These are phyloP conservation scores for Neodiprion fabricii DNA, from an alignment of 1,140 invertebrate species.

Conservation along the genomic window DNA sequence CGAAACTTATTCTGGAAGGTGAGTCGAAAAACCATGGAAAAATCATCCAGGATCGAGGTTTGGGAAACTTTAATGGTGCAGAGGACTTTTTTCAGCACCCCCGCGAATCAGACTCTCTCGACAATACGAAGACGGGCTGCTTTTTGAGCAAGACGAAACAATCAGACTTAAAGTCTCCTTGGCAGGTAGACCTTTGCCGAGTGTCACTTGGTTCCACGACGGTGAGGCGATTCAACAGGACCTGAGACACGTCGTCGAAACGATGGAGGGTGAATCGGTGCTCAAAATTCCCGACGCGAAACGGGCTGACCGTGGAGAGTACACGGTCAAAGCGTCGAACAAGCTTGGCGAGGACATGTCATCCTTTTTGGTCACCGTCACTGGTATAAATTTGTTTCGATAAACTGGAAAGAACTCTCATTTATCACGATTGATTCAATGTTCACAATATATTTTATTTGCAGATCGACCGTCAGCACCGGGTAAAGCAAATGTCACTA, in stretches of 20 bases:
- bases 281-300: constrained; percentile 77
- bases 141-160: constrained; percentile 88
- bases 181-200: constrained; percentile 84
- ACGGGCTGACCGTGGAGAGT: constrained; percentile 84
- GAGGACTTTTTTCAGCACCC: constrained; percentile 65
- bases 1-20: constrained; percentile 76
- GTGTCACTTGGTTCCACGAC: constrained; percentile 86
- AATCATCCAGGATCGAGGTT: not conserved
- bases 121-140: constrained; percentile 85
- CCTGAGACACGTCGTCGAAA: constrained; percentile 72
- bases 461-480: constrained; percentile 84
- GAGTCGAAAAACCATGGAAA: constrained; percentile 17
- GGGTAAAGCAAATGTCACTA: constrained; percentile 76
- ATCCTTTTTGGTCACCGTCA: constrained; percentile 86
- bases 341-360: constrained; percentile 80
- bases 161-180: constrained; percentile 88
- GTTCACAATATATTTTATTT: constrained; percentile 10
- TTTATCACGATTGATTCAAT: not conserved
- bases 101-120: constrained; percentile 79
- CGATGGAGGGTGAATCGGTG: constrained; percentile 72
- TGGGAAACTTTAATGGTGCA: not conserved
- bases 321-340: constrained; percentile 81
- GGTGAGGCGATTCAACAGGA: constrained; percentile 72
- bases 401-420: not conserved
- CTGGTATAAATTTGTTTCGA: constrained; percentile 61